Base-by-base conservation (phyloP, 2,888 invertebrate species). In the Acronicta leporina region DNA sequence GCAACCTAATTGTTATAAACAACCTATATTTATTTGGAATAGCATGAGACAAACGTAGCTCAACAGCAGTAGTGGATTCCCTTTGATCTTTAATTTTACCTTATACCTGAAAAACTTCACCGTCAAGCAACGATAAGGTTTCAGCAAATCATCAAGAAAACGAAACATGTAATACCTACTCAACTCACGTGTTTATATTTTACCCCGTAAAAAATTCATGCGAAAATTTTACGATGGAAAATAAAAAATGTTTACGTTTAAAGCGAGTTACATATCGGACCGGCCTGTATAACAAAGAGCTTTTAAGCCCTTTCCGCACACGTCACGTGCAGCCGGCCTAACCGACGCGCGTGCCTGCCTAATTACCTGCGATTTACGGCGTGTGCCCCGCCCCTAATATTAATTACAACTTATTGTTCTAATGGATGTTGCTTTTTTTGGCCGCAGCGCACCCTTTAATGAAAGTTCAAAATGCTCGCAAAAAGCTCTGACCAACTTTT, bases 361-460 rank as follows among this genome's bases (percentile, higher is more conserved):
- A 92, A 92, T 92, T 91, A 90, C 91, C 87, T 87, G 83, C 87
- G 85, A 91, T 91, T 89, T 90, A 90, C 86, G 82, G 77, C 82
- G 79, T 83, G 82, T 80, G 81, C 74, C 73, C 71, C 75, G 47
- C 72, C 82, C 82, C 79, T 83, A 76, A 86, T 87, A 88, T 88
- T 89, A 87, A 88, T 89, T 87, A 87, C 85, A 79, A 81, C 77
- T 84, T 87, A 84, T 82, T 84, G 84, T 83, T 81, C 67, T 78
- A 79, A 81, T 80, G 69, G 69, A 74, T 56, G 71, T 64, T 77
- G 75, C 73, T 80, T 80, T 20, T 83, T 81, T 72, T 53, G 52
- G 46, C 53, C 62, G 33, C 63, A 46, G 53, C 67, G 67, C 61
- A 58, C 70, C 73, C 68, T 77, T 70, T 77, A 68, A 73, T 69